phyloP scores from a whole-genome alignment of 2,113 vertebrate genomes.

The Peromyscus californicus region DNA sequence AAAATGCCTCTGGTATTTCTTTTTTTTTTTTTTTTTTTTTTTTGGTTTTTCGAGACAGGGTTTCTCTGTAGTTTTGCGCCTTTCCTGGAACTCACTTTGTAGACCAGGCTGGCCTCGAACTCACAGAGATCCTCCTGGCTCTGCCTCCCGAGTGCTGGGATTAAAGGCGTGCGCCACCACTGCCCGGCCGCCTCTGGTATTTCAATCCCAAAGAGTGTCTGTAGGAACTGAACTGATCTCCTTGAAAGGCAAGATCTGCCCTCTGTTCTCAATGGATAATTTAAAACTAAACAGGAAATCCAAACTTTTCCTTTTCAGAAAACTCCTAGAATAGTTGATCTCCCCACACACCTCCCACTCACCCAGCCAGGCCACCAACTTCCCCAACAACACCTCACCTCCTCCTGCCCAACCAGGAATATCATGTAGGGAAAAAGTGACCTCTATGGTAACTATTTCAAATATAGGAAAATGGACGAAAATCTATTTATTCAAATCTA shows the following conservation, averaged over 20 bases:
- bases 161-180: too few species aligned
- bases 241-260: slow-evolving; percentile 60
- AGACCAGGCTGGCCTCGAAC: too few species aligned
- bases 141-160: too few species aligned
- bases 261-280: slow-evolving; percentile 66
- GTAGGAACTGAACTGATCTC: slow-evolving; percentile 54
- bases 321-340: slow-evolving; percentile 63
- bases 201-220: slow-evolving; percentile 63
- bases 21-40: too few species aligned
- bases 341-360: neutral
- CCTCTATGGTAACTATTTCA: neutral
- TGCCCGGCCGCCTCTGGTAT: neutral
- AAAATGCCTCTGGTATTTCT: neutral
- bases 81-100: too few species aligned
- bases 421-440: slow-evolving; percentile 76
- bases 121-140: too few species aligned
- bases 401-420: slow-evolving; percentile 62
- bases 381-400: neutral
- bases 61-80: too few species aligned
- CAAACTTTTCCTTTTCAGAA: slow-evolving; percentile 76
- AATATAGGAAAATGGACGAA: neutral
- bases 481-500: slow-evolving; percentile 75
- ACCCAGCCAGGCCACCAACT: neutral
- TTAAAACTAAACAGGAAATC: slow-evolving; percentile 61
- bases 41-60: too few species aligned